Evolutionary conservation across 1,140 invertebrate genomes (phyloP).

Genomic region (Eubasilissa regina): DNA sequence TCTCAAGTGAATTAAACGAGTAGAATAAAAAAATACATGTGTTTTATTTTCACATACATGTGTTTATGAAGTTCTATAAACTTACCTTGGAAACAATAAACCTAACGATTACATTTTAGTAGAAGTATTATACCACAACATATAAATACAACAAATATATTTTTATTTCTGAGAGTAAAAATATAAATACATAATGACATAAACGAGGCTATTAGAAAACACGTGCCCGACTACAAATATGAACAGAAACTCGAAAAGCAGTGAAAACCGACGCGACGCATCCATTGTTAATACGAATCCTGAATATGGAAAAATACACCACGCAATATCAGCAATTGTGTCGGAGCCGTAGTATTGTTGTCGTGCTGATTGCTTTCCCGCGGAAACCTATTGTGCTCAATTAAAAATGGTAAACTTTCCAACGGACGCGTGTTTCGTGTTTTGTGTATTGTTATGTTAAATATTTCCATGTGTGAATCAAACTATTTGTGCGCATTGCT

Average conservation of each 20-base stretch:
- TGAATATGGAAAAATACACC: constrained; percentile 7
- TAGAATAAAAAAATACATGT: no score
- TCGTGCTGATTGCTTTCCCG: constrained; percentile 19
- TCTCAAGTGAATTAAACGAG: no score
- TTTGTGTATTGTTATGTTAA: not conserved
- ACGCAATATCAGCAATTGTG: constrained; percentile 28
- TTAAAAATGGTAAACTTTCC: constrained; percentile 28
- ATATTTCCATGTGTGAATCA: no score
- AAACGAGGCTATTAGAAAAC: not conserved
- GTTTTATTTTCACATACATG: no score
- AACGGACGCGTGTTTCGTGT: constrained; percentile 13
- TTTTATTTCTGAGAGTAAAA: no score
- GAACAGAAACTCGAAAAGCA: not conserved
- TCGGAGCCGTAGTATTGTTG: constrained; percentile 16
- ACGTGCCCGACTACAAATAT: not conserved
- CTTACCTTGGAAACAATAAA: no score
- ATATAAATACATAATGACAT: no score
- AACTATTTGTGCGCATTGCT: no score
- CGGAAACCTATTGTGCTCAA: constrained; percentile 20
- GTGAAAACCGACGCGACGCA: not conserved
- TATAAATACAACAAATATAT: no score
- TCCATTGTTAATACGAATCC: constrained; percentile 25
- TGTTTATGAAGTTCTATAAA: no score
- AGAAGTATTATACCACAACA: no score
- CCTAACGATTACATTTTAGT: no score